A percentile compares a stretch with the other conserved stretches of the same genome.
These are phyloP conservation scores for Nemapogon koenigi DNA, from an alignment of 2,888 invertebrate genomes.

Conservation along the genomic window DNA sequence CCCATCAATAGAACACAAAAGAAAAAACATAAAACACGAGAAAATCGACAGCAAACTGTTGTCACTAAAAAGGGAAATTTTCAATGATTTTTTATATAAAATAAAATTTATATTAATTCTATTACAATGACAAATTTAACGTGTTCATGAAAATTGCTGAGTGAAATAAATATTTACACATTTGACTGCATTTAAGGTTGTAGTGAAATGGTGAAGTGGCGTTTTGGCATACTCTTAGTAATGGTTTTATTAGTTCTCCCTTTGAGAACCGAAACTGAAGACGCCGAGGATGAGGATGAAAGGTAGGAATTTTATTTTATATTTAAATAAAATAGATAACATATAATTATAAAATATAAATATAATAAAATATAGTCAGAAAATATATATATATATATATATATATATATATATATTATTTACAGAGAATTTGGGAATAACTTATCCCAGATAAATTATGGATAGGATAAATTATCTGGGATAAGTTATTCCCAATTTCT, in stretches of 20 bases:
- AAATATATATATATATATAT: too few species aligned
- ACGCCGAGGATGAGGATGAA: slow-evolving; percentile 35
- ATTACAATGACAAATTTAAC: not conserved
- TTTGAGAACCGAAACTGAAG: slow-evolving; percentile 26
- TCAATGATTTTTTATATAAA: not conserved
- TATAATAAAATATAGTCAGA: too few species aligned
- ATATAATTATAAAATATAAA: too few species aligned
- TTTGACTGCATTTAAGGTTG: not conserved
- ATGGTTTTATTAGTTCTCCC: slow-evolving; percentile 37
- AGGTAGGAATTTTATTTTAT: slow-evolving; percentile 28
- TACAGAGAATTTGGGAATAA: too few species aligned
- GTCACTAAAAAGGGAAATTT: not conserved
- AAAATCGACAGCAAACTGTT: not conserved
- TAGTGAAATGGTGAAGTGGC: slow-evolving; percentile 46
- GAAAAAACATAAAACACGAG: not conserved
- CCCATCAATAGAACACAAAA: too few species aligned
- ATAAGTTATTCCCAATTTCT: too few species aligned
- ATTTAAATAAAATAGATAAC: too few species aligned
- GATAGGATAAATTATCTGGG: too few species aligned
- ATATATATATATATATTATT: too few species aligned
- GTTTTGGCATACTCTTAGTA: slow-evolving; percentile 36
- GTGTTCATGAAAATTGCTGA: too few species aligned
- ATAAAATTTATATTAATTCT: not conserved
- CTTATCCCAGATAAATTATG: too few species aligned
- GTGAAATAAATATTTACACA: too few species aligned